Evolutionary conservation across 1,140 invertebrate genomes (phyloP), one percentile per base, ranked within the genome.

Genomic region (Samia ricini): DNA sequence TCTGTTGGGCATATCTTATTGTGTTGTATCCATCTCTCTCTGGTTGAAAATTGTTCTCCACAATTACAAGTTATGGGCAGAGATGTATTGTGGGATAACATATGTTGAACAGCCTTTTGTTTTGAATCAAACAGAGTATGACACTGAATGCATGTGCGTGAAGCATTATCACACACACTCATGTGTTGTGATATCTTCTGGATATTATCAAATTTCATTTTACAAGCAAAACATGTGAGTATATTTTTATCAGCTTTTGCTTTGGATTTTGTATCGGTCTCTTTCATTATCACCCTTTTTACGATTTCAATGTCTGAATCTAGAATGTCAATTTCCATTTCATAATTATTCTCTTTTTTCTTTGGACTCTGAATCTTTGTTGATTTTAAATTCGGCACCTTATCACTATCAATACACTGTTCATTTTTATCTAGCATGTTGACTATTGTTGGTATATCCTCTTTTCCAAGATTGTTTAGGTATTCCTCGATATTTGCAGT

Each of bases 401-500:
- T 71, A 65, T 10, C 59, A 8, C 66, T 68, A 18, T 72, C 68
- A 8, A 69, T 56, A 15, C 61, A 64, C 8, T 77, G 74, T 19
- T 78, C 77, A 29, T 81, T 86, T 63, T 71, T 79, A 26, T 90
- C 85, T 20, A 90, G 58, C 78, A 90, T 81, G 49, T 81, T 85
- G 0, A 88, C 88, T 60, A 89, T 83, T 23, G 79, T 83, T 1
- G 88, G 88, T 62, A 90, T 89, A 49, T 90, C 88, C 68, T 88
- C 88, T 59, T 87, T 89, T 6, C 88, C 88, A 57, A 90, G 76
- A 49, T 83, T 89, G 50, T 85, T 86, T 42, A 90, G 65, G 72
- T 90, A 90, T 60, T 88, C 88, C 24, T 90, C 88, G 7, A 90
- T 90, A 59, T 90, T 88, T 54, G 74, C 85, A 23, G 85, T 90